A percentile compares a stretch with the other conserved stretches of the same genome.
These are phyloP conservation scores for Eretmocerus hayati DNA, from an alignment of 2,888 invertebrate species.

Conservation along the genomic window DNA sequence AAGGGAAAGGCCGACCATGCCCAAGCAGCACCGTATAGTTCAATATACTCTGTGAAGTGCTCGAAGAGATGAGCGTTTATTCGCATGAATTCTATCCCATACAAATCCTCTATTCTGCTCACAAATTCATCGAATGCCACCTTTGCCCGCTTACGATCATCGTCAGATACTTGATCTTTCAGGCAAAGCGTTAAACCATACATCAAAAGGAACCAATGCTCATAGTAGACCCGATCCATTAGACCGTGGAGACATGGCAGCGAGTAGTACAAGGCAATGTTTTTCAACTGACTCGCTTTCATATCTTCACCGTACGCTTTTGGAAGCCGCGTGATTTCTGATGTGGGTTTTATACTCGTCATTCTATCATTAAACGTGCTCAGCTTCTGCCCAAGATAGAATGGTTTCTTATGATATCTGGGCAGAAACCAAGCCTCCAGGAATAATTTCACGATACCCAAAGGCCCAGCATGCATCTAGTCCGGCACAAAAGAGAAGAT, in stretches of 20 bases:
- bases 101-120: constrained; percentile 2
- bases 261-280: constrained; percentile 21
- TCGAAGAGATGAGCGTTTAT: constrained; percentile 18
- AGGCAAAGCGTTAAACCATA: constrained; percentile 7
- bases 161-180: constrained; percentile 2
- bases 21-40: constrained; percentile 13
- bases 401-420: constrained; percentile 3
- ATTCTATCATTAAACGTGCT: constrained; percentile 9
- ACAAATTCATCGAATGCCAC: constrained; percentile 12
- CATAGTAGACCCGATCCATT: constrained; percentile 9
- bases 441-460: constrained; percentile 19
- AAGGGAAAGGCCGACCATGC: constrained; percentile 17
- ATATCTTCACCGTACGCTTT: constrained; percentile 3
- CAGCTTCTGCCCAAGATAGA: constrained; percentile 9
- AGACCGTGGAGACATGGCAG: constrained; percentile 11
- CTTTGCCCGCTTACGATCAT: neutral
- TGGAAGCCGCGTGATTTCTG: constrained; percentile 14
- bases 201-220: constrained; percentile 17
- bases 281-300: constrained; percentile 20
- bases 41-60: constrained; percentile 14
- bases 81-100: constrained; percentile 7
- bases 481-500: too few relatives aligned
- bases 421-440: constrained; percentile 6
- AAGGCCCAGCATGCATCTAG: constrained; percentile 18
- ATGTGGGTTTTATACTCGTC: constrained; percentile 7